phyloP scores from a whole-genome alignment of 2,888 invertebrate species.

The Entomobrya multifasciata region DNA sequence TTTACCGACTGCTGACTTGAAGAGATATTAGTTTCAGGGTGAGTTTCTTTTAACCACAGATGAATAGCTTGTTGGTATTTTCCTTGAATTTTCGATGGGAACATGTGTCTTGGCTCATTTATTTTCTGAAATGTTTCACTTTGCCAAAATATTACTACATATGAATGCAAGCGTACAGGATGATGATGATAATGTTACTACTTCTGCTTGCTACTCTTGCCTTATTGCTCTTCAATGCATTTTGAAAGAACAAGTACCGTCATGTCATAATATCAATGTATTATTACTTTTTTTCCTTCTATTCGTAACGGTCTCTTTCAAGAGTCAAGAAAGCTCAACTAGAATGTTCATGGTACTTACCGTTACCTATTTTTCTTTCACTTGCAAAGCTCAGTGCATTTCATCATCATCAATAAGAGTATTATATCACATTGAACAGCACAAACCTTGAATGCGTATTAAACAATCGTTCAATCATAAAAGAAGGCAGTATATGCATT shows the following conservation, averaged over 20 bases:
- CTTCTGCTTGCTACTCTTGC: background rate
- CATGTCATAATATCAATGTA: background rate
- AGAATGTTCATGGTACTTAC: slow-evolving; percentile 5
- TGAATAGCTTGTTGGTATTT: slow-evolving; percentile 74
- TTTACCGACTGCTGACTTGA: slow-evolving; percentile 57
- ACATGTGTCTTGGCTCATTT: slow-evolving; percentile 76
- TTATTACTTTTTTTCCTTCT: background rate
- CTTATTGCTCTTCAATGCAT: background rate
- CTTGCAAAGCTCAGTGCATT: background rate
- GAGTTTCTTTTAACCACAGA: slow-evolving; percentile 67
- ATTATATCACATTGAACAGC: background rate
- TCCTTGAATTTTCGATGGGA: slow-evolving; percentile 67
- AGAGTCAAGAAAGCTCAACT: background rate
- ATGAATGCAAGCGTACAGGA: background rate
- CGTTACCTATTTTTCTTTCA: background rate
- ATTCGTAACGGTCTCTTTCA: background rate
- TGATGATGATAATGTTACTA: slow-evolving; percentile 10
- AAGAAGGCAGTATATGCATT: background rate
- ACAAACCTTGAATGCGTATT: background rate
- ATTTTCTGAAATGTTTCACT: slow-evolving; percentile 73
- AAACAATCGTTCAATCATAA: background rate
- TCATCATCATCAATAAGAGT: background rate
- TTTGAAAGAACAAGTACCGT: background rate
- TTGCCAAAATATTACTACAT: slow-evolving; percentile 64
- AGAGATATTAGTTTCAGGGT: slow-evolving; percentile 69